These are phyloP conservation scores for Hedya salicella DNA, from an alignment of 2,888 invertebrate species.

Conservation along the genomic window DNA sequence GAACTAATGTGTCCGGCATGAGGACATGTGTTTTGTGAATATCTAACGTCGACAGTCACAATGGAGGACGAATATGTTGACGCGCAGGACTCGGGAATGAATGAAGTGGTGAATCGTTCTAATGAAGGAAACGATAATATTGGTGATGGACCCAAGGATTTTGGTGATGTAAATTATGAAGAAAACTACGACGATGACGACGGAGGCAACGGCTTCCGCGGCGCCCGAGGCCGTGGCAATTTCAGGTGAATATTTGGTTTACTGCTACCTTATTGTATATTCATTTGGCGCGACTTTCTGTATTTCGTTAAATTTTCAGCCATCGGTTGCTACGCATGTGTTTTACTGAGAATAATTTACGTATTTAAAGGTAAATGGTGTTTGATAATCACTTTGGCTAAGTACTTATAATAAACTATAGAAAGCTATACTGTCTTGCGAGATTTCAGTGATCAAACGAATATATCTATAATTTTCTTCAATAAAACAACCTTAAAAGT, in stretches of 20 bases:
- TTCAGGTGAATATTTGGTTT: conserved; percentile 64
- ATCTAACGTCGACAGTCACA: conserved; percentile 52
- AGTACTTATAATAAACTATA: background rate
- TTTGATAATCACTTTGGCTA: background rate
- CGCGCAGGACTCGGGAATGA: conserved; percentile 64
- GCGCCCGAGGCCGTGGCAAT: conserved; percentile 72
- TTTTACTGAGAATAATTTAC: background rate
- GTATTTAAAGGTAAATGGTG: background rate
- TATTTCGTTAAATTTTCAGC: background rate
- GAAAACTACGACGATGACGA: conserved; percentile 77
- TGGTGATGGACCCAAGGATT: conserved; percentile 70
- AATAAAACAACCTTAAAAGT: conserved; percentile 1
- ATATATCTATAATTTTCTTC: too few species aligned
- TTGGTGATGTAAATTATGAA: conserved; percentile 68
- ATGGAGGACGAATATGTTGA: conserved; percentile 80
- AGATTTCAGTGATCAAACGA: too few species aligned
- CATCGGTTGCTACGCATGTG: background rate
- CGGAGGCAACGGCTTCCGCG: conserved; percentile 66
- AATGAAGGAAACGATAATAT: conserved; percentile 56
- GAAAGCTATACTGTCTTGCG: background rate
- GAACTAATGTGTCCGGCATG: conserved; percentile 62
- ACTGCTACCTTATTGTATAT: background rate
- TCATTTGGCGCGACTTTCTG: conserved; percentile 26
- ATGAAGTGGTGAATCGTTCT: conserved; percentile 53
- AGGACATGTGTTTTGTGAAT: conserved; percentile 61